Evolutionary conservation across 2,113 vertebrate genomes (phyloP).

Genomic region (Seriola dumerili): DNA sequence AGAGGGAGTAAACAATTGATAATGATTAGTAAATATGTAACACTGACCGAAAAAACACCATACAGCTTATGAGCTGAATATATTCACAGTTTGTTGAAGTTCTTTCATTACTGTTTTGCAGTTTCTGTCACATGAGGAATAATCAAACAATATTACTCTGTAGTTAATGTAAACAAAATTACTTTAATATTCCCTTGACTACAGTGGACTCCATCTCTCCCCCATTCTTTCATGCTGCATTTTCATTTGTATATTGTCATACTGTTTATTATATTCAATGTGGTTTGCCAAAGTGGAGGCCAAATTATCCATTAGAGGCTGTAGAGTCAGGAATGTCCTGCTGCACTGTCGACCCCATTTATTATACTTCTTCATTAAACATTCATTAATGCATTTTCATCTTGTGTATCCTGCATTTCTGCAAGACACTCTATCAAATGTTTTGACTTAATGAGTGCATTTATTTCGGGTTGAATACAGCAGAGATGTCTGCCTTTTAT

Average conservation of each 20-base stretch:
- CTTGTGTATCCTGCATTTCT: conserved; percentile 13
- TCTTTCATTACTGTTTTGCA: not conserved
- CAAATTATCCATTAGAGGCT: conserved; percentile 16
- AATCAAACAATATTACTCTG: too few relatives aligned
- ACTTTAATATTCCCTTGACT: not conserved
- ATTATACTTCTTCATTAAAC: conserved; percentile 1
- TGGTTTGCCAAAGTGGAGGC: not conserved
- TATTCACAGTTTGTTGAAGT: not conserved
- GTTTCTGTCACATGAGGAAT: not conserved
- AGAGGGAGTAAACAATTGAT: not conserved
- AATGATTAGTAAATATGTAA: not conserved
- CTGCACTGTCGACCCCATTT: not conserved
- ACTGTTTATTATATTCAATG: not conserved
- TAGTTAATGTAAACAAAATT: not conserved
- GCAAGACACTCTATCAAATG: conserved; percentile 4
- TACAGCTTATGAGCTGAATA: not conserved
- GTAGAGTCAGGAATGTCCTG: not conserved
- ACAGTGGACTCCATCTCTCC: not conserved
- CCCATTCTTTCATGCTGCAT: not conserved
- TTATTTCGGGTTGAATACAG: not conserved
- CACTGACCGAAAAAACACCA: too few relatives aligned
- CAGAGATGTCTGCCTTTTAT: not conserved
- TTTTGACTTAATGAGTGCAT: not conserved
- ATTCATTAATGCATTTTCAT: conserved; percentile 19
- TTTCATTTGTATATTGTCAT: not conserved